Evolutionary conservation across 2,888 invertebrate species (phyloP).

Genomic region (Anaspis maculata): DNA sequence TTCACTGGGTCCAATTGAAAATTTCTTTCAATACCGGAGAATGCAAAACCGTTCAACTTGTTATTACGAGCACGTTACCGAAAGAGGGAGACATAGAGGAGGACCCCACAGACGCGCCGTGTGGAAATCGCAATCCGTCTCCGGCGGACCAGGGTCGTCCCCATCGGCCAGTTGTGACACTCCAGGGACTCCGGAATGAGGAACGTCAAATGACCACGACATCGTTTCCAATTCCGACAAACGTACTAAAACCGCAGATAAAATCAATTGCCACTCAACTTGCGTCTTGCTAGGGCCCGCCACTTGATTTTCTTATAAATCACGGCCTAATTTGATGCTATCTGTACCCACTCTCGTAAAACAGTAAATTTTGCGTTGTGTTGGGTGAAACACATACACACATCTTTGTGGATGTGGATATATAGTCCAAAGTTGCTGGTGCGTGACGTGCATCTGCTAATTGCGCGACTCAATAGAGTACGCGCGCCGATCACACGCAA

Average conservation of each 20-base stretch:
- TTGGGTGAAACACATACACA: conserved; percentile 4
- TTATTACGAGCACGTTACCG: too few species aligned
- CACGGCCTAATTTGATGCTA: conserved; percentile 24
- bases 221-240: conserved; percentile 31
- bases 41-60: too few species aligned
- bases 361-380: conserved; percentile 19
- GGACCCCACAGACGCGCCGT: too few species aligned
- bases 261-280: conserved; percentile 33
- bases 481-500: not conserved
- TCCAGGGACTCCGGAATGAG: conserved; percentile 18
- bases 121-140: too few species aligned
- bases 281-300: conserved; percentile 22
- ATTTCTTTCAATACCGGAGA: too few species aligned
- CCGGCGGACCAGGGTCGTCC: conserved; percentile 3
- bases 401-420: not conserved
- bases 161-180: conserved; percentile 4
- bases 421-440: not conserved
- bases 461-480: conserved; percentile 8
- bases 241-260: conserved; percentile 32
- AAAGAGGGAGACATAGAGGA: too few species aligned
- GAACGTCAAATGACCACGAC: conserved; percentile 24
- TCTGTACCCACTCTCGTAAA: conserved; percentile 18
- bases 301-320: conserved; percentile 32
- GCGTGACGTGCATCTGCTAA: conserved; percentile 11
- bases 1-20: too few species aligned